A percentile compares a stretch with the other conserved stretches of the same genome.
phyloP scores from a whole-genome alignment of 2,797 vertebrate species.

The Halcyon chelicuti region DNA sequence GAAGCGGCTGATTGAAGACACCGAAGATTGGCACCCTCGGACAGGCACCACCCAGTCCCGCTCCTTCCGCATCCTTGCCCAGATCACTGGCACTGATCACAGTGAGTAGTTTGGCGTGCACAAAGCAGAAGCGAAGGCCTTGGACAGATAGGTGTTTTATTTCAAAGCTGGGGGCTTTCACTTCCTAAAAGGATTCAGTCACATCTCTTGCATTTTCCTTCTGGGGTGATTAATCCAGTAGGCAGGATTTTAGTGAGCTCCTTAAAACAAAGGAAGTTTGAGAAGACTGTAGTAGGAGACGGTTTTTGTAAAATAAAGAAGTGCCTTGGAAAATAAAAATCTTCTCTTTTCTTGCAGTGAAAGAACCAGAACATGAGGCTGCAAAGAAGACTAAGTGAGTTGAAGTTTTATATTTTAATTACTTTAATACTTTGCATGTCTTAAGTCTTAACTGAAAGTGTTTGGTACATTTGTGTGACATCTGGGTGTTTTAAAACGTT shows the following conservation, averaged over 20 bases:
- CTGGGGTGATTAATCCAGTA: background rate
- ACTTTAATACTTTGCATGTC: constrained; percentile 39
- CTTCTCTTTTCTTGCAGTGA: constrained; percentile 81
- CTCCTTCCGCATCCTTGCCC: constrained; percentile 96
- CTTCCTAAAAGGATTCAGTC: background rate
- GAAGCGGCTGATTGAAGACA: constrained; percentile 95
- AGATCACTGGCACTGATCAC: constrained; percentile 95
- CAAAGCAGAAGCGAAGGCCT: fast-evolving
- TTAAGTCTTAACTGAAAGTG: constrained; percentile 31
- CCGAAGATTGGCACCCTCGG: constrained; percentile 94
- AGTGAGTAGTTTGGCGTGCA: constrained; percentile 72
- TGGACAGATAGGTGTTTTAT: background rate
- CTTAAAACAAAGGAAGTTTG: background rate
- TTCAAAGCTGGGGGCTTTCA: background rate
- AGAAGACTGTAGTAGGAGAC: background rate
- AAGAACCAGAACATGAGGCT: constrained; percentile 83
- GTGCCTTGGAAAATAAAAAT: background rate
- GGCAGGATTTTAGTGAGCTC: background rate
- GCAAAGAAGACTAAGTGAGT: constrained; percentile 93
- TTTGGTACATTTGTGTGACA: constrained; percentile 35
- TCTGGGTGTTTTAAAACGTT: background rate
- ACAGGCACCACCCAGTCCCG: constrained; percentile 93
- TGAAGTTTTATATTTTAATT: background rate
- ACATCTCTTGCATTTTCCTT: background rate
- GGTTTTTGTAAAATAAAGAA: background rate